phyloP scores from a whole-genome alignment of 2,797 vertebrate genomes.

The Acipenser transmontanus region DNA sequence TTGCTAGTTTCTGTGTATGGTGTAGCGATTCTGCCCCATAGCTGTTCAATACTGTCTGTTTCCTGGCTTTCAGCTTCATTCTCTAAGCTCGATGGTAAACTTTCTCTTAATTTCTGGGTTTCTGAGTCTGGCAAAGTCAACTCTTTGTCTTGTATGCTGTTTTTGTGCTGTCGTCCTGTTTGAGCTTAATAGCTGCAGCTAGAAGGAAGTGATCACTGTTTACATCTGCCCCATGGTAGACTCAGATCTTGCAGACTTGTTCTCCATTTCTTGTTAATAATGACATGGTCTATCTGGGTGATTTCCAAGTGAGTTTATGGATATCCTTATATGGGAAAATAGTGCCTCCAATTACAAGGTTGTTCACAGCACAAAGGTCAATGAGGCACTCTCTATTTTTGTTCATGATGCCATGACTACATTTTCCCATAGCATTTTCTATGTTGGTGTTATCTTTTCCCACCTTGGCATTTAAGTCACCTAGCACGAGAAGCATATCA shows the following conservation, averaged over 20 bases:
- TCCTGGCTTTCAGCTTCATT: too few species aligned
- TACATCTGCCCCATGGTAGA: background rate
- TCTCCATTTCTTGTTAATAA: background rate
- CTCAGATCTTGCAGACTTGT: background rate
- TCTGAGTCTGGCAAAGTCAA: too few species aligned
- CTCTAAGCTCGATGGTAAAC: too few species aligned
- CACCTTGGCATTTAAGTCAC: background rate
- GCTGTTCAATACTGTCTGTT: too few species aligned
- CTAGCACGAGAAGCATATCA: background rate
- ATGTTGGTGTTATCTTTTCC: background rate
- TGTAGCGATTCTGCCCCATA: too few species aligned
- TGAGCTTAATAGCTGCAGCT: background rate
- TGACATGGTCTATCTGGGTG: background rate
- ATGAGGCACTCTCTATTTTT: background rate
- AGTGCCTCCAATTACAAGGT: background rate
- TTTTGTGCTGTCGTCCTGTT: background rate
- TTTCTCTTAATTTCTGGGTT: too few species aligned
- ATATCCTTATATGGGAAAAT: background rate
- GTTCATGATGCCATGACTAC: background rate
- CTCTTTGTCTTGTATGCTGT: too few species aligned
- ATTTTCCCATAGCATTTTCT: background rate
- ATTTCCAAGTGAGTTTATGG: background rate
- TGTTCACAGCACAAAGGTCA: background rate
- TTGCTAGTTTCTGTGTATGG: too few species aligned
- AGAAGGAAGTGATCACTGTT: background rate